Percentiles rank a stretch among this genome's conserved stretches.
Evolutionary conservation across 2,113 vertebrate genomes (phyloP).

Genomic region (Machaerirhynchus nigripectus): DNA sequence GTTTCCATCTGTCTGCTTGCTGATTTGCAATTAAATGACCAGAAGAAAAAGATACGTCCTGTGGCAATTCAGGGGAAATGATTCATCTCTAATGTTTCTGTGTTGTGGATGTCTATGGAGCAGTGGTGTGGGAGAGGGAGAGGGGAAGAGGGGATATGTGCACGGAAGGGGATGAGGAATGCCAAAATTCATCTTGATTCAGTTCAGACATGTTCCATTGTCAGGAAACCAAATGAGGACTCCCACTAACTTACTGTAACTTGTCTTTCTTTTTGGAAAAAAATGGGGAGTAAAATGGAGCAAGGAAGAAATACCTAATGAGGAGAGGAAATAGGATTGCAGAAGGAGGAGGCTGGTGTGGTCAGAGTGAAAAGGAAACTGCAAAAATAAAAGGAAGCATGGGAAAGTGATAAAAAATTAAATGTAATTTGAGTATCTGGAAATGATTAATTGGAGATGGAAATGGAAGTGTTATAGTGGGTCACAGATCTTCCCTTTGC

Average conservation of each 20-base stretch:
- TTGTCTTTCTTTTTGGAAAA: neutral
- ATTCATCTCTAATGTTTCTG: conserved; percentile 46
- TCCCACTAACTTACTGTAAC: neutral
- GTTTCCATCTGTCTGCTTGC: conserved; percentile 42
- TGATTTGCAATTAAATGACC: conserved; percentile 68
- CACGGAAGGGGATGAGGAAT: neutral
- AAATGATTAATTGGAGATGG: neutral
- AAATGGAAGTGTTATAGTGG: neutral
- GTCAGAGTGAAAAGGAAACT: neutral
- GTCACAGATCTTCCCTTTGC: neutral
- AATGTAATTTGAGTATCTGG: neutral
- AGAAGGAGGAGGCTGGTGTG: neutral
- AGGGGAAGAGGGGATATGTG: neutral
- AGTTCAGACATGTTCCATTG: neutral
- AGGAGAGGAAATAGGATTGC: neutral
- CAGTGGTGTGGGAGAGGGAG: neutral
- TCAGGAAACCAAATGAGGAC: neutral
- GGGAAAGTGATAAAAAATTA: neutral
- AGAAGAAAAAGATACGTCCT: conserved; percentile 58
- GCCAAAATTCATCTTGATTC: neutral
- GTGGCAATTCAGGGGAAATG: conserved; percentile 19
- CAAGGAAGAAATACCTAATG: neutral
- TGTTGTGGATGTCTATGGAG: neutral
- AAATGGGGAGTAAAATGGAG: neutral
- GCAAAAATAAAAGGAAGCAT: neutral